Evolutionary conservation across 2,113 vertebrate genomes (phyloP), one percentile per base, ranked within the genome.

Genomic region (Nyctereutes procyonoides): DNA sequence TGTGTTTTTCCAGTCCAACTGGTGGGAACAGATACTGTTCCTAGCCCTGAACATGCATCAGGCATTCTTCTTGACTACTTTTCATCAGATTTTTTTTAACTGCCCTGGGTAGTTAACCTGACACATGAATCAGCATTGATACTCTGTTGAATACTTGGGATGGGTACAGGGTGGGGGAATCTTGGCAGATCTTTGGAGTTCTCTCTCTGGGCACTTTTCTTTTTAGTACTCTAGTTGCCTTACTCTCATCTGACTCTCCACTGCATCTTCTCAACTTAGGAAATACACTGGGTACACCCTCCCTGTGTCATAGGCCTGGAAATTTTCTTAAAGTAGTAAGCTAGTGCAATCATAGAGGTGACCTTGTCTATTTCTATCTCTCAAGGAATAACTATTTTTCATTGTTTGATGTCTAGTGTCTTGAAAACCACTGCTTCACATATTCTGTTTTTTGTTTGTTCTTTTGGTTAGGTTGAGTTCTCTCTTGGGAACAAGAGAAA

Each of bases 401-500:
- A 77, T 24, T 80, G 43, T 48, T 11, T 17, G 2, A 84, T 5
- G 0, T 24, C 38, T 63, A 56, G 0, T 63, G n/a, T 79, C 22
- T 56, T 95, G 84, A 96, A 84, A 92, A 84, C 51, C 51, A 82
- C 0, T 81, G 48, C 74, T 53, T 84, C 85, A 84, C 43, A 53
- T 92, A 87, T 60, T 95, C 69, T 88, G 63, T 53, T 67, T 81
- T 24, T 71, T 43, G 2, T 51, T 17, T 74, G 35, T 71, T 80
- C 63, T 43, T 51, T 35, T 89, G 48, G 32, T 87, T 76, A 76
- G 14, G 73, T 28, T 76, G 73, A 26, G 43, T 86, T 94, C 56
- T 74, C 62, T 91, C 62, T 91, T 15, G 74, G 74, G 87, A 89
- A 93, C 32, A 19, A 94, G 22, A 88, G 55, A 88, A 77, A 93